A percentile compares a stretch with the other conserved stretches of the same genome.
These are phyloP conservation scores for Aeoliscus strigatus DNA, from an alignment of 2,797 vertebrate species.

Conservation along the genomic window DNA sequence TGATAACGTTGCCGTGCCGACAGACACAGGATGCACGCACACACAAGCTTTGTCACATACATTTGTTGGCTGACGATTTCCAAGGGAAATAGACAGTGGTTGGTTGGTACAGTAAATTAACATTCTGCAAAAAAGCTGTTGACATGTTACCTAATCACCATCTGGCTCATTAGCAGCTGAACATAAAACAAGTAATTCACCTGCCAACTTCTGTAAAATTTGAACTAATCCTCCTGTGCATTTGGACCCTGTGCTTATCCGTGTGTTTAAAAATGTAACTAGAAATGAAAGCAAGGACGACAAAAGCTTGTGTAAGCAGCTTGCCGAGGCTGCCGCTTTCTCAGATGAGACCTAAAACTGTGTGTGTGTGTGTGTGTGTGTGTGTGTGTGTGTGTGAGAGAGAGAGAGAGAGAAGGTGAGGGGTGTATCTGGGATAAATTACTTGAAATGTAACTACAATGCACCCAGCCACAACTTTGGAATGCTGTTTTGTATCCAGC, in stretches of 20 bases:
- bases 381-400: no score
- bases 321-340: constrained; percentile 1
- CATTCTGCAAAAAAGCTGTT: constrained; percentile 12
- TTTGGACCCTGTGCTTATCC: background rate
- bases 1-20: constrained; percentile 37
- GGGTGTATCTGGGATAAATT: constrained; percentile 5
- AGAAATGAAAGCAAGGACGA: background rate
- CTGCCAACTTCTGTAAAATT: background rate
- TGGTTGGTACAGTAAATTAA: background rate
- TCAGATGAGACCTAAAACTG: background rate
- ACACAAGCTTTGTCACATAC: constrained; percentile 7
- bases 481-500: constrained; percentile 7
- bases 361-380: background rate
- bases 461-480: constrained; percentile 1
- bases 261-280: constrained; percentile 4
- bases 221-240: constrained; percentile 3
- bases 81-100: background rate
- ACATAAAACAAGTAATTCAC: constrained; percentile 10
- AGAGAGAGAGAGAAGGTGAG: no score
- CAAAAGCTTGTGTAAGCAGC: no score
- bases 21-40: constrained; percentile 37
- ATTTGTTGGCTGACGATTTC: constrained; percentile 3
- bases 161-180: constrained; percentile 6
- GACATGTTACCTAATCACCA: constrained; percentile 3
- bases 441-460: constrained; percentile 3